A percentile compares a stretch with the other conserved stretches of the same genome.
phyloP scores from a whole-genome alignment of 2,888 invertebrate genomes.

The Eubasilissa splendida region DNA sequence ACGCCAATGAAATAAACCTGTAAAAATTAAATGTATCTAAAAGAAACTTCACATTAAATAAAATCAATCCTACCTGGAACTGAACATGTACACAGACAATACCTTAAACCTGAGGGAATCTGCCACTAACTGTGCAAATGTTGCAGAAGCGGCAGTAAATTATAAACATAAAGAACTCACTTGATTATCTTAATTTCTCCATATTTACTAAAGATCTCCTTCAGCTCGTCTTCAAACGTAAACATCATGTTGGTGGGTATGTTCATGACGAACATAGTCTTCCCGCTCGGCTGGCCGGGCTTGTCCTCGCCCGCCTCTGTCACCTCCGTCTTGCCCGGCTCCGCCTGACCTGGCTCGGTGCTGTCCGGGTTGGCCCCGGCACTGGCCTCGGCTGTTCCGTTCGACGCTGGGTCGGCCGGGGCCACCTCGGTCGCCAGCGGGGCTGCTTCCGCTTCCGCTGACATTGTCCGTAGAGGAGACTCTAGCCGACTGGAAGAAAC shows the following conservation, averaged over 20 bases:
- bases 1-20: no score
- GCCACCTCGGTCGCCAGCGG: constrained; percentile 1
- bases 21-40: no score
- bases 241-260: constrained; percentile 40
- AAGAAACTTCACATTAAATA: no score
- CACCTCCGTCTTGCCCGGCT: neutral
- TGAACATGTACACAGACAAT: no score
- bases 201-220: constrained; percentile 43
- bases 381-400: neutral
- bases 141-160: no score
- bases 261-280: constrained; percentile 48
- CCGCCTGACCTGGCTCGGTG: neutral
- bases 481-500: no score
- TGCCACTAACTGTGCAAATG: no score
- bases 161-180: constrained; percentile 9
- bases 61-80: no score
- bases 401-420: neutral
- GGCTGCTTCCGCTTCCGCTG: constrained; percentile 15
- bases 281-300: constrained; percentile 42
- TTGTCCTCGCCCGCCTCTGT: neutral
- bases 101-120: no score
- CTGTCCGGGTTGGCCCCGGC: neutral
- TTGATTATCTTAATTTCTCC: constrained; percentile 46
- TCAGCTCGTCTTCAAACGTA: constrained; percentile 40
- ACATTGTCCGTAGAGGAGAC: constrained; percentile 6